phyloP scores from a whole-genome alignment of 2,113 vertebrate species.

The Arvicanthis niloticus region DNA sequence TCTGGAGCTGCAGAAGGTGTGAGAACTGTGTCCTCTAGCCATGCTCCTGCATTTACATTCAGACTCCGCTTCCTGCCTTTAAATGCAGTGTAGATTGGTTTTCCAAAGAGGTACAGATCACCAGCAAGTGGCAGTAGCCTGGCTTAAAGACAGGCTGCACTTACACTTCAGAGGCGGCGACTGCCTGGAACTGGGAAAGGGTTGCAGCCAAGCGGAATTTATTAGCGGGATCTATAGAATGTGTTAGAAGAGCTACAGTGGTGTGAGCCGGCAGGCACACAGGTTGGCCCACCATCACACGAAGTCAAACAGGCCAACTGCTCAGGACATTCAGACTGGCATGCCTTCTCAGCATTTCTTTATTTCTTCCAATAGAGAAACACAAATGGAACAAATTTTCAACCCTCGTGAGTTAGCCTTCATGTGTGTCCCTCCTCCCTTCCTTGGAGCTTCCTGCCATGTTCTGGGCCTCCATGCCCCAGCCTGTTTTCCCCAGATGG shows the following conservation, averaged over 20 bases:
- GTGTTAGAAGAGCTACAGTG: constrained; percentile 74
- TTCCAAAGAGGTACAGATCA: constrained; percentile 81
- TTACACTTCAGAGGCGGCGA: constrained; percentile 78
- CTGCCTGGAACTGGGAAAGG: constrained; percentile 76
- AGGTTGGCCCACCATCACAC: constrained; percentile 75
- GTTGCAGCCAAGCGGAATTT: constrained; percentile 81
- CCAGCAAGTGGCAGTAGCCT: constrained; percentile 83
- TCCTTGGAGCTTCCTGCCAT: constrained; percentile 59
- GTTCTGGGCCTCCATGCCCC: background rate
- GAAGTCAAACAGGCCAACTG: constrained; percentile 68
- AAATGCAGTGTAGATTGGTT: constrained; percentile 77
- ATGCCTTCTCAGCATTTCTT: constrained; percentile 71
- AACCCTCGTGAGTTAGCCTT: constrained; percentile 54
- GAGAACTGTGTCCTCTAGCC: constrained; percentile 86
- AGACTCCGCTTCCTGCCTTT: constrained; percentile 82
- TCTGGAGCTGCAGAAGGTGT: constrained; percentile 85
- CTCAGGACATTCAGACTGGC: constrained; percentile 68
- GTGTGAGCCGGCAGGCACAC: constrained; percentile 75
- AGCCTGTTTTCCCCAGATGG: constrained; percentile 52
- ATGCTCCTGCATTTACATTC: constrained; percentile 85
- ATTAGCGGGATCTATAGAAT: constrained; percentile 78
- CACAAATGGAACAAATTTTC: constrained; percentile 79
- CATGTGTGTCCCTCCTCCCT: constrained; percentile 24
- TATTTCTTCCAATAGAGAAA: constrained; percentile 68
- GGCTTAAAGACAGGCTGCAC: constrained; percentile 76